Evolutionary conservation across 1,140 invertebrate genomes (phyloP), one percentile per base, ranked within the genome.

Genomic region (Radopholus similis): DNA sequence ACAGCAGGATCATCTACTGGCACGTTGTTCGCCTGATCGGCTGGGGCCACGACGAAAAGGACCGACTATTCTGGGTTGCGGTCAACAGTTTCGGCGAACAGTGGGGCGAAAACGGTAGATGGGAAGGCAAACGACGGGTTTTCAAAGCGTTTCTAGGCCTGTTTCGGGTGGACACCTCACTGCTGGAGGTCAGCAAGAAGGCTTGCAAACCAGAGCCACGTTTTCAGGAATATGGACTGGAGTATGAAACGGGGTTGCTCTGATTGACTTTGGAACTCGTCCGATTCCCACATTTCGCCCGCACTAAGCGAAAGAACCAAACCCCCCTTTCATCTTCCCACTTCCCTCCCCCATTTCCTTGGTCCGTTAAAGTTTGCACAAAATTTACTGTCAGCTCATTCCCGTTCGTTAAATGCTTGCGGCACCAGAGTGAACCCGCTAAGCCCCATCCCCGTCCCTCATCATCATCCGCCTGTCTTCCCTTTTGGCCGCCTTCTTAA

Each of bases 91-190:
- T 81, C 56, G 79, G 79, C 4, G 54, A 47, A 18, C 73, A 81
- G 26, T 81, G 79, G 79, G 79, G 79, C n/a, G 79, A 81, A 56
- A 81, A 78, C 53, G 78, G 78, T 78, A 51, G 64, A 58, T 38
- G 21, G n/a, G 28, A 35, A 4, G 9, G 8, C 23, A 26, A 26
- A 9, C 40, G 9, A 26, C 21, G 13, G 11, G 13, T 26, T 34
- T 70, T 6, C 38, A 44, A 18, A 66, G 11, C 54, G 21, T 21
- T 66, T 56, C 54, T 42, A 79, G 77, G 77, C 11, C 26, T 81
- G 23, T 81, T 81, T 73, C 65, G 68, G 44, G 77, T 81, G 40
- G 81, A 81, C 63, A 73, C 80, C 4, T 47, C 70, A 13, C 51
- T 76, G 21, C 67, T 81, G 44, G 79, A 81, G 47, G n/a, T n/a